Conservation (phyloP, 2,113 vertebrate species). For the Nannospalax galili region DNA sequence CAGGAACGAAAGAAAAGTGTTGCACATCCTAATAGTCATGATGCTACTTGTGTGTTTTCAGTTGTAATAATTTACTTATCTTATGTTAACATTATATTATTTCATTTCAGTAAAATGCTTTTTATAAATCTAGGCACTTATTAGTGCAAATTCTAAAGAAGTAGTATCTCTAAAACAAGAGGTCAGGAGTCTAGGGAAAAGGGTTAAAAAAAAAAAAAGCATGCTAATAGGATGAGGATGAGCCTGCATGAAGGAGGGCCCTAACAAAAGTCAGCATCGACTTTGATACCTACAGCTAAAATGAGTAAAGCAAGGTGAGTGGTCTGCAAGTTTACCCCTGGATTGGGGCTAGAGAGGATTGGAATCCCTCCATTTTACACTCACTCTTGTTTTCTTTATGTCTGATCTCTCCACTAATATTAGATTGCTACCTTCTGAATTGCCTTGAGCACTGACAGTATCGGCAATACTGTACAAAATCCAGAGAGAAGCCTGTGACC, state of each 20-base stretch:
- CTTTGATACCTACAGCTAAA: not conserved
- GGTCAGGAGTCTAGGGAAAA: not conserved
- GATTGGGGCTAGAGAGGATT: not conserved
- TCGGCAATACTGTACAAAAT: not conserved
- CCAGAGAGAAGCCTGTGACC: not conserved
- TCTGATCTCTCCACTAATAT: not conserved
- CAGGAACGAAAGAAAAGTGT: not conserved
- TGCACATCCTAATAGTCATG: not conserved
- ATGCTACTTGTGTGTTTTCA: not conserved
- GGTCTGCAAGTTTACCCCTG: not conserved
- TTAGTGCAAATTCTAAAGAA: not conserved
- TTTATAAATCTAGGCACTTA: not conserved
- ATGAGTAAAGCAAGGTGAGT: not conserved
- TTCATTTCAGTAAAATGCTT: not conserved
- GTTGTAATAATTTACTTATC: constrained; percentile 2
- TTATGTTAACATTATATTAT: not conserved
- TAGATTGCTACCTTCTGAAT: not conserved
- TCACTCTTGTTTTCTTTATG: not conserved
- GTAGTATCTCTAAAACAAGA: not conserved
- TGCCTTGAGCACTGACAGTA: not conserved
- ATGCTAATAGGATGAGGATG: not conserved
- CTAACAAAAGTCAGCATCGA: not conserved
- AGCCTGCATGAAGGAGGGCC: not conserved
- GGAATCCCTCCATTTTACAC: not conserved
- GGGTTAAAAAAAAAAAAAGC: not conserved